These are phyloP conservation scores for Lepidocolaptes lacrymiger DNA, from an alignment of 2,797 vertebrate genomes.

Conservation along the genomic window DNA sequence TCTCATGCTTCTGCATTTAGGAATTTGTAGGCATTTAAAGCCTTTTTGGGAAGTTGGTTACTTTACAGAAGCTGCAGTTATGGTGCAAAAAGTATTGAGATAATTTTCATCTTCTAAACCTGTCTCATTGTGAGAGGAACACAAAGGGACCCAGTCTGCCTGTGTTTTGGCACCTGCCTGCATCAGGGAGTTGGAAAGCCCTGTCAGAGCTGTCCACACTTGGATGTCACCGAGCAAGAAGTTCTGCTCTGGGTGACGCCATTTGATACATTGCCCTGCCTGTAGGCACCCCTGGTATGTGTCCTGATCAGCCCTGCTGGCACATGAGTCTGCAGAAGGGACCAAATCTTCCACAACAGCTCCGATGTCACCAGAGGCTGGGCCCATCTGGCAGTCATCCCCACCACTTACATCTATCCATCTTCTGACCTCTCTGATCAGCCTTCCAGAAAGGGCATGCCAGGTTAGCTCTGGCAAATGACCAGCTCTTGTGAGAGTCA, in stretches of 20 bases:
- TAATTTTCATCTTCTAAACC: not conserved
- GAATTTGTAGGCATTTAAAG: not conserved
- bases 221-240: not conserved
- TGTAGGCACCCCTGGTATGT: not conserved
- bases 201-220: not conserved
- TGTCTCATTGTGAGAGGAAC: not conserved
- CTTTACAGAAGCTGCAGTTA: not conserved
- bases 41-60: not conserved
- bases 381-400: too few species aligned
- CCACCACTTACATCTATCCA: too few species aligned
- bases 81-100: not conserved
- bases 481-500: not conserved
- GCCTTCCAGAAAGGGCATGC: not conserved
- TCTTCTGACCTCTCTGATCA: not conserved
- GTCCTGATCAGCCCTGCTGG: not conserved
- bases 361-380: rapidly evolving
- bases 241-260: not conserved
- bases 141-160: not conserved
- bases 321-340: rapidly evolving
- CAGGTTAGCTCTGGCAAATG: not conserved
- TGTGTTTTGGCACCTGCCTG: not conserved
- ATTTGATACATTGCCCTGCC: not conserved
- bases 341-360: not conserved
- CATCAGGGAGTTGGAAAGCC: not conserved
- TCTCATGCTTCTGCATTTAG: not conserved